Evolutionary conservation across 23 tunicate species (phyloP).

Genomic region (Pegea sp.): DNA sequence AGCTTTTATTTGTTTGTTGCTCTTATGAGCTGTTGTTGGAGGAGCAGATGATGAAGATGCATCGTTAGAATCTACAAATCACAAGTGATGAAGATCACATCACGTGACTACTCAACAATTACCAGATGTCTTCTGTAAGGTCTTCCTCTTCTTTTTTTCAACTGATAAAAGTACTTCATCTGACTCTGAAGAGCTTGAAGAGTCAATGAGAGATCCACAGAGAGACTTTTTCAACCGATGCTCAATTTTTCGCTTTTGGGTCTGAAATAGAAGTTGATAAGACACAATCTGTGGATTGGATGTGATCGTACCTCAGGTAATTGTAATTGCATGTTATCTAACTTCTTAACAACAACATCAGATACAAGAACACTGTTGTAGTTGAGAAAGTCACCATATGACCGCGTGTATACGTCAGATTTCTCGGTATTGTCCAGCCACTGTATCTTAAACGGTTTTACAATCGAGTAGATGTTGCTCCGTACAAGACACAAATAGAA

Average conservation of each 20-base stretch:
- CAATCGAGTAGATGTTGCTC: conserved; percentile 53
- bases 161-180: too few species aligned
- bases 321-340: conserved; percentile 28
- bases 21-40: too few species aligned
- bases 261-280: conserved; percentile 5
- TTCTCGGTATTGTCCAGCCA: conserved; percentile 64
- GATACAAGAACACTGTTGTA: conserved; percentile 65
- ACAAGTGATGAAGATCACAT: too few species aligned
- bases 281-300: not conserved
- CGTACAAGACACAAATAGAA: conserved; percentile 72
- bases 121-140: too few species aligned
- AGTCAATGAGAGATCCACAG: conserved; percentile 61
- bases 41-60: too few species aligned
- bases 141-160: too few species aligned
- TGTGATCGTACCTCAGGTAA: conserved; percentile 30
- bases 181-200: conserved; percentile 64
- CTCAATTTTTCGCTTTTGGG: conserved; percentile 43
- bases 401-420: conserved; percentile 51
- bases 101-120: too few species aligned
- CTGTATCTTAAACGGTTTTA: conserved; percentile 67
- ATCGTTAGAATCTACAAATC: too few species aligned
- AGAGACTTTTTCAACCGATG: conserved; percentile 74
- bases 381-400: conserved; percentile 73
- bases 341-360: conserved; percentile 42
- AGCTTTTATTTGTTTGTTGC: too few species aligned